A percentile compares a stretch with the other conserved stretches of the same genome.
Evolutionary conservation across 2,113 vertebrate species (phyloP).

Genomic region (Heterocephalus glaber): DNA sequence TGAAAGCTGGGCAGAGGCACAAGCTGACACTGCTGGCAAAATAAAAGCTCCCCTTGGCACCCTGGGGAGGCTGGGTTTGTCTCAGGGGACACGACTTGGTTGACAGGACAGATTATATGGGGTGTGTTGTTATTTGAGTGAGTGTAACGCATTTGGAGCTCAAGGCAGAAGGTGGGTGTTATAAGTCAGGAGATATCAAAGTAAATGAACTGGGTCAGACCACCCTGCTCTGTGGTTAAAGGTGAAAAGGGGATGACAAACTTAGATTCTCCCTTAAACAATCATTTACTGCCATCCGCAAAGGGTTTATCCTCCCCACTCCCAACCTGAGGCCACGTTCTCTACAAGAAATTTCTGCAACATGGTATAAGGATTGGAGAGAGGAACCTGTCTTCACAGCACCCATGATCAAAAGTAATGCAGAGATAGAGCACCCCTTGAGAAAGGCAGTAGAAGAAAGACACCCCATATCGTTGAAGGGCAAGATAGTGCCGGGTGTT

Average conservation of each 20-base stretch:
- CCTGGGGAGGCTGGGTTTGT: not conserved
- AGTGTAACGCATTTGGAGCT: constrained; percentile 16
- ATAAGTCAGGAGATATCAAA: constrained; percentile 69
- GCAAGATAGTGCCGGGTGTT: too few species aligned
- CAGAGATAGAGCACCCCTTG: not conserved
- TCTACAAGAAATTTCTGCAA: constrained; percentile 20
- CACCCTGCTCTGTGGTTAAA: not conserved
- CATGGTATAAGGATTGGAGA: not conserved
- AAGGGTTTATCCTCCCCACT: not conserved
- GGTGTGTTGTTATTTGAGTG: not conserved
- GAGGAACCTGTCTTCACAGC: not conserved
- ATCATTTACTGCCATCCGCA: not conserved
- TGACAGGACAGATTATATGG: constrained; percentile 58
- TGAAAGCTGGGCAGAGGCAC: not conserved
- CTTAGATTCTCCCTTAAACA: not conserved
- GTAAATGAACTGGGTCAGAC: constrained; percentile 29
- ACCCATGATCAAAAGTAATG: not conserved
- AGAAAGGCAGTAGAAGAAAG: not conserved
- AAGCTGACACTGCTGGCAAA: not conserved
- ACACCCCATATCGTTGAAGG: not conserved
- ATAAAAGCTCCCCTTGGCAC: constrained; percentile 6
- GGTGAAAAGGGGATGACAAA: not conserved
- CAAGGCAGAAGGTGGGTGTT: constrained; percentile 50
- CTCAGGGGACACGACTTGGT: not conserved
- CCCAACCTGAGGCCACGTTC: not conserved